Evolutionary conservation across 1,140 invertebrate genomes (phyloP).

Genomic region (Halyomorpha halys): DNA sequence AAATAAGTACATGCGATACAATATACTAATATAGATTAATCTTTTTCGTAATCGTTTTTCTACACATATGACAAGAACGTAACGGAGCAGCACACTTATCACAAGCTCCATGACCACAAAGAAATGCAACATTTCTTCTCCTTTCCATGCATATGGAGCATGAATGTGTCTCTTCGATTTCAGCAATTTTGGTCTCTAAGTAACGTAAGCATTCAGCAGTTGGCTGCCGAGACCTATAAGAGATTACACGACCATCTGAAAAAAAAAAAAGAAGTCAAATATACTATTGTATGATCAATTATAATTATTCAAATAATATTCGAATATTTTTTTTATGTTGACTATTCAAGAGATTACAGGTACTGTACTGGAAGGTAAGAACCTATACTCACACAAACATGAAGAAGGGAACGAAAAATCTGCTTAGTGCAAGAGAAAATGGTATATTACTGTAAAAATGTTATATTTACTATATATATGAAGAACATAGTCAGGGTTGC

Average conservation of each 20-base stretch:
- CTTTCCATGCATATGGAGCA: constrained; percentile 72
- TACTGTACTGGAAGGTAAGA: too few species aligned
- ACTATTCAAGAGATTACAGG: too few species aligned
- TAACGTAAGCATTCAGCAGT: constrained; percentile 58
- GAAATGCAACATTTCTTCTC: constrained; percentile 68
- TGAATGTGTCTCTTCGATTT: constrained; percentile 74
- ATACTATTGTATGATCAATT: too few species aligned
- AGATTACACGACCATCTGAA: constrained; percentile 41
- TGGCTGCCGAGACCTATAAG: constrained; percentile 44
- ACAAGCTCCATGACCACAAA: constrained; percentile 83
- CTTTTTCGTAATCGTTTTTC: constrained; percentile 76
- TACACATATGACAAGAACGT: constrained; percentile 83
- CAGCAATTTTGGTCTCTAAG: constrained; percentile 72
- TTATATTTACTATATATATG: too few species aligned
- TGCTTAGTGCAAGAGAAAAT: too few species aligned
- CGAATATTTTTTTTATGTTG: too few species aligned
- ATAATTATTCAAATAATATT: too few species aligned
- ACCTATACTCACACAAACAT: too few species aligned
- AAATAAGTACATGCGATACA: too few species aligned
- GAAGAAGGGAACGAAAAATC: too few species aligned
- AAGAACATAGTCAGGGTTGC: too few species aligned
- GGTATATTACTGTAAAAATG: too few species aligned
- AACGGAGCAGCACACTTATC: constrained; percentile 69
- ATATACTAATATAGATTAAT: constrained; percentile 61
- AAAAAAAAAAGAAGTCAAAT: constrained; percentile 30